Percentiles rank a stretch among this genome's conserved stretches.
These are phyloP conservation scores for Dipodomys ordii DNA, from an alignment of 2,113 vertebrate species.

Conservation along the genomic window DNA sequence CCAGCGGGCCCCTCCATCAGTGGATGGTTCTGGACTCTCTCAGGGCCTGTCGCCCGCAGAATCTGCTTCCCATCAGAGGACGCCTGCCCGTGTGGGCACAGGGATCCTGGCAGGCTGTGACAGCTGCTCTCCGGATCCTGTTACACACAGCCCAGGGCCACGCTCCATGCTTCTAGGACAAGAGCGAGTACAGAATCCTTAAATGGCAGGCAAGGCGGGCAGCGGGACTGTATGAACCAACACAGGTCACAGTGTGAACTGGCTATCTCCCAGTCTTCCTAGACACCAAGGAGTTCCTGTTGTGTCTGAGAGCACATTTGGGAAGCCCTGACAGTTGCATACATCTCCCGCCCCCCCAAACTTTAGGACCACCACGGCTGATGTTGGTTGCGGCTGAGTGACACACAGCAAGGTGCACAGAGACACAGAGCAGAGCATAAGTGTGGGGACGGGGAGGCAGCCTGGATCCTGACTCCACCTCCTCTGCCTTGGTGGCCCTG, in stretches of 20 bases:
- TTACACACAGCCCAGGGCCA: background rate
- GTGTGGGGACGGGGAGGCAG: no score
- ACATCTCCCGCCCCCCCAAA: background rate
- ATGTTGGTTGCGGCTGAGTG: background rate
- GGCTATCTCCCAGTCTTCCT: background rate
- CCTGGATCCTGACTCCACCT: background rate
- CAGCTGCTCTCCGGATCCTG: background rate
- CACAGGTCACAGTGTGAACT: background rate
- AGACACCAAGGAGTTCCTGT: background rate
- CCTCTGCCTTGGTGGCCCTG: background rate
- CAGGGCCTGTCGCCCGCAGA: background rate
- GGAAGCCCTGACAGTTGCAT: background rate
- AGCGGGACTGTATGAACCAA: background rate
- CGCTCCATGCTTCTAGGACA: background rate
- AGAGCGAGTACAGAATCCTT: background rate
- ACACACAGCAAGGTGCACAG: background rate
- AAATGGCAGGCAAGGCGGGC: background rate
- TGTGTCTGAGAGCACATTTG: background rate
- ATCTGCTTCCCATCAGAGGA: background rate
- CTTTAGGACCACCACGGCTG: background rate
- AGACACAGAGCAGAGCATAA: background rate
- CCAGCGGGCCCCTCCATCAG: background rate
- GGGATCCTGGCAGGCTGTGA: background rate
- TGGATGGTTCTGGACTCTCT: background rate
- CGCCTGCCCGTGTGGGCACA: background rate